These are phyloP conservation scores for Drosophila macrothrix DNA, from an alignment of 2,888 invertebrate genomes.

Conservation along the genomic window DNA sequence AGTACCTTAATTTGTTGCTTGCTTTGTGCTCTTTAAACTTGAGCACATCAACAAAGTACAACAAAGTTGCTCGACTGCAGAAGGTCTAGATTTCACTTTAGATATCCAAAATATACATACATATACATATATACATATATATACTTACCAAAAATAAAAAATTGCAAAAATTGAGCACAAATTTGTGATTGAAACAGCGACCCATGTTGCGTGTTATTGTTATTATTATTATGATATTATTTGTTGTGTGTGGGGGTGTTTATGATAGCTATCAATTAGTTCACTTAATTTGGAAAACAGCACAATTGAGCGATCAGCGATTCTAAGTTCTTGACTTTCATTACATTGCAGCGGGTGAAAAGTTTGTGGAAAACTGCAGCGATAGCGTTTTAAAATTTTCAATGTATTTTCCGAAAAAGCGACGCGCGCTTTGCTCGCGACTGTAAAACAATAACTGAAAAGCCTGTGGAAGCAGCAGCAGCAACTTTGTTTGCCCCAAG, in stretches of 20 bases:
- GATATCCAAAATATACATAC: not conserved
- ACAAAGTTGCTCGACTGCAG: conserved; percentile 7
- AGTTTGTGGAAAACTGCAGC: not conserved
- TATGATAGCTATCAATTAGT: conserved; percentile 34
- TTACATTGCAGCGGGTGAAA: conserved; percentile 16
- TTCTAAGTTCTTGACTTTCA: conserved; percentile 6
- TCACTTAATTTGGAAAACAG: conserved; percentile 22
- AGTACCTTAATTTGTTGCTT: not conserved
- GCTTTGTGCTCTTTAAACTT: not conserved
- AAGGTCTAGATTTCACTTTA: conserved; percentile 54
- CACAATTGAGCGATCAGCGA: conserved; percentile 39
- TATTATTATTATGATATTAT: not conserved
- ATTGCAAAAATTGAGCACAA: conserved; percentile 89
- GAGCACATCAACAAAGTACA: conserved; percentile 7
- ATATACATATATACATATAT: not conserved
- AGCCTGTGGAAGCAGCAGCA: conserved; percentile 14
- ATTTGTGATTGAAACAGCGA: conserved; percentile 87
- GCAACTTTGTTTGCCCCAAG: conserved; percentile 33
- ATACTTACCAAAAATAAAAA: conserved; percentile 86
- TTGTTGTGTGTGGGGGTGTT: conserved; percentile 38
- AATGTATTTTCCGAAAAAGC: conserved; percentile 32
- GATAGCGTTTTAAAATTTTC: conserved; percentile 20
- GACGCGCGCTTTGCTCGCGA: conserved; percentile 52
- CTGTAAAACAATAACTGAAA: conserved; percentile 58
- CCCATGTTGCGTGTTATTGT: conserved; percentile 61